Conservation (phyloP, 2,888 invertebrate genomes). For the Nomada flava region DNA sequence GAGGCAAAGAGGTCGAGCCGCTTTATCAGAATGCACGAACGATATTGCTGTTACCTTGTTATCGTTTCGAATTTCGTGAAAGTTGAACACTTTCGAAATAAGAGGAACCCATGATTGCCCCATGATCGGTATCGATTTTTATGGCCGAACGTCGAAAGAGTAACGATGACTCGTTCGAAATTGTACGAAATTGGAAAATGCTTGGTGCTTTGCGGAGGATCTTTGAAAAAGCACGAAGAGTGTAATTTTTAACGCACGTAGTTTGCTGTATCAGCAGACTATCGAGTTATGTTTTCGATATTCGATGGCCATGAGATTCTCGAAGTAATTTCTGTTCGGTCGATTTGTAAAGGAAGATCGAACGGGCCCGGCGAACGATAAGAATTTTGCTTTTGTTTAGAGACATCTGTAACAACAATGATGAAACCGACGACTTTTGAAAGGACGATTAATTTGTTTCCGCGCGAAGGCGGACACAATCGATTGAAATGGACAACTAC, state of each 20-base stretch:
- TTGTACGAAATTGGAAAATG: background rate
- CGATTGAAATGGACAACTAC: constrained; percentile 14
- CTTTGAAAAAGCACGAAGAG: too few relatives aligned
- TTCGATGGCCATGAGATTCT: too few relatives aligned
- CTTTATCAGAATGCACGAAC: constrained; percentile 1
- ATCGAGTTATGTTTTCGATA: too few relatives aligned
- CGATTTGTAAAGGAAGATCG: too few relatives aligned
- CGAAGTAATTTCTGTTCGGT: too few relatives aligned
- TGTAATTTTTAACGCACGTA: too few relatives aligned
- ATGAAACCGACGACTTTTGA: background rate
- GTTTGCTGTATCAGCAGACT: too few relatives aligned
- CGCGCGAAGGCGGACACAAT: constrained; percentile 2
- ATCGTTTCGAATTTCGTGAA: constrained; percentile 9
- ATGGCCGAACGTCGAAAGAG: background rate
- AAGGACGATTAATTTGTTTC: background rate
- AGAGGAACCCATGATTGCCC: constrained; percentile 1
- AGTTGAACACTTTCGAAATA: background rate
- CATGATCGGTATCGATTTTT: constrained; percentile 1
- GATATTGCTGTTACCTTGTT: background rate
- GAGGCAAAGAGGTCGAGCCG: constrained; percentile 12
- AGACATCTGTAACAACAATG: too few relatives aligned
- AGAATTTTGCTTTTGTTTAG: too few relatives aligned
- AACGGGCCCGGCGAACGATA: too few relatives aligned
- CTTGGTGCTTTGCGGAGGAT: background rate
- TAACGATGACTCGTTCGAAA: background rate